These are phyloP conservation scores for Mechanitis messenoides DNA, from an alignment of 2,888 invertebrate species.

Conservation along the genomic window DNA sequence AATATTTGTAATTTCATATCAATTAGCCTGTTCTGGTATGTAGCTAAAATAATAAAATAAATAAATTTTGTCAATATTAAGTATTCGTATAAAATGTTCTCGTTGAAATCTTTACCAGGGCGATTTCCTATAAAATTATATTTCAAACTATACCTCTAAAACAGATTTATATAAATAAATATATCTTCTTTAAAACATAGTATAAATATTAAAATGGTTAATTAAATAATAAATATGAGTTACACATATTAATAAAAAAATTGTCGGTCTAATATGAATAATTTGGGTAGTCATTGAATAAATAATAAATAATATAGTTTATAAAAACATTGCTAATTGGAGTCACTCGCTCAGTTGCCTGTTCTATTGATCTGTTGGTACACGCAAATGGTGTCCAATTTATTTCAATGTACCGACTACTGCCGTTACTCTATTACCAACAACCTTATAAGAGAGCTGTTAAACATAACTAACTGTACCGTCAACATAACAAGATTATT, in stretches of 20 bases:
- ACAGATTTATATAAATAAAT: not conserved
- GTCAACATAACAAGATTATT: not conserved
- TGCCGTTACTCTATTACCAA: not conserved
- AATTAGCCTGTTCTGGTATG: not conserved
- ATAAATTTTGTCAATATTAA: too few relatives aligned
- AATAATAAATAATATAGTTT: not conserved
- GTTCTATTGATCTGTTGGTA: constrained; percentile 40
- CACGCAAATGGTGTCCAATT: constrained; percentile 31
- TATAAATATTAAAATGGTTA: not conserved
- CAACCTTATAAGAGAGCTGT: not conserved
- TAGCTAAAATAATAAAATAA: too few relatives aligned
- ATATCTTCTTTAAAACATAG: not conserved
- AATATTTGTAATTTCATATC: too few relatives aligned
- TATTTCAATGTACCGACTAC: constrained; percentile 26
- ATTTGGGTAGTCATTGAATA: too few relatives aligned
- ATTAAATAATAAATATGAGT: not conserved
- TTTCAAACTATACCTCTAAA: not conserved
- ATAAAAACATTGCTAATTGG: not conserved
- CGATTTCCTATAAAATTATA: not conserved
- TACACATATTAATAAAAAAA: too few relatives aligned
- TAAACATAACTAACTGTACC: not conserved
- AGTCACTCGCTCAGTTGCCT: not conserved
- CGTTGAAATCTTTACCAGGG: constrained; percentile 1
- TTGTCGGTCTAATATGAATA: too few relatives aligned
- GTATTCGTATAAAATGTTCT: not conserved